Percentiles rank a stretch among this genome's conserved stretches.
Evolutionary conservation across 2,888 invertebrate species (phyloP).

Genomic region (Acheta domesticus): DNA sequence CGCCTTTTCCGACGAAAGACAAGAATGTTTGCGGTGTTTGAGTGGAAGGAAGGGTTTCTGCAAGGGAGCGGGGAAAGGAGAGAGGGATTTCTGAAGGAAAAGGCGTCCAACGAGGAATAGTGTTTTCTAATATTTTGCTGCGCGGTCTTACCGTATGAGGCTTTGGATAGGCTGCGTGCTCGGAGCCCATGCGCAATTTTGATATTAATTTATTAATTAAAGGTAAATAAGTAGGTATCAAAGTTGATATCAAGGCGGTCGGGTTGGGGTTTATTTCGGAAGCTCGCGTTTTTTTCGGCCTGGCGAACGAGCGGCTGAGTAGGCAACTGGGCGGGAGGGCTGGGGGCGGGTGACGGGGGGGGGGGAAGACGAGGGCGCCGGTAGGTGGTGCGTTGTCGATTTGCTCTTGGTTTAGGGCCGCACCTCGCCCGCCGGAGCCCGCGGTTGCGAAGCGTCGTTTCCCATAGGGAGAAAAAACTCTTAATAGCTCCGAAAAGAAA

Average conservation of each 20-base stretch:
- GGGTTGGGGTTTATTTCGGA: constrained; percentile 18
- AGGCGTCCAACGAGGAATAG: constrained; percentile 31
- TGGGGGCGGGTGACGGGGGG: not conserved
- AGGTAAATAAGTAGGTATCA: constrained; percentile 18
- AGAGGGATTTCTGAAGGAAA: constrained; percentile 27
- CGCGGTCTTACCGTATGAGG: constrained; percentile 5
- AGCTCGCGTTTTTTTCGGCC: not conserved
- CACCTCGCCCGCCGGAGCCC: not conserved
- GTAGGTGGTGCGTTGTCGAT: not conserved
- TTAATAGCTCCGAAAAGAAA: not conserved
- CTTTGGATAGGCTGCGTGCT: not conserved
- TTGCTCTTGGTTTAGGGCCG: not conserved
- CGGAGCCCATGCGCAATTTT: not conserved
- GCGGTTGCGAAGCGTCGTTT: not conserved
- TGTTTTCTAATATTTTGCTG: constrained; percentile 22
- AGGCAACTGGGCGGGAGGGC: not conserved
- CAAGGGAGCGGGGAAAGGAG: not conserved
- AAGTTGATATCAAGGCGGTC: constrained; percentile 11
- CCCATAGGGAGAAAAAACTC: not conserved
- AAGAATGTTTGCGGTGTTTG: constrained; percentile 21
- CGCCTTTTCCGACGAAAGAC: constrained; percentile 1
- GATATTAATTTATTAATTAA: constrained; percentile 18
- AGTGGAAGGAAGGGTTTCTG: constrained; percentile 21
- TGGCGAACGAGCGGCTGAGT: not conserved
- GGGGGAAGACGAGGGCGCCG: constrained; percentile 11